A percentile compares a stretch with the other conserved stretches of the same genome.
Evolutionary conservation across 2,888 invertebrate species (phyloP).

Genomic region (Epistrophella euchroma): DNA sequence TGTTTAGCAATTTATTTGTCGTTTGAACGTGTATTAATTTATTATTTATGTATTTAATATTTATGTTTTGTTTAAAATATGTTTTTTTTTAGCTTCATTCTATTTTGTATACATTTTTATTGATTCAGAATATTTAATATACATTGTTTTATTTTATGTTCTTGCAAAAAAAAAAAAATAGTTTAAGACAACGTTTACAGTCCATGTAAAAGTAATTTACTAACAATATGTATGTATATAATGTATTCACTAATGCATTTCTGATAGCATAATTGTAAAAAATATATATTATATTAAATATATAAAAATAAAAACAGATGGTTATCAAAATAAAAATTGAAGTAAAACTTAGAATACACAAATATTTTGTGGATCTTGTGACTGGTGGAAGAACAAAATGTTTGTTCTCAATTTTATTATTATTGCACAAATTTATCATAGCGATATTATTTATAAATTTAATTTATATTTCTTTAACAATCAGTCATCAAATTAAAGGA

Average conservation of each 20-base stretch:
- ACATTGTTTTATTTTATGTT: conserved; percentile 19
- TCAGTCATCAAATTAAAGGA: conserved; percentile 68
- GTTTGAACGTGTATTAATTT: conserved; percentile 45
- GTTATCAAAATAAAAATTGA: conserved; percentile 31
- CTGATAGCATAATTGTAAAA: conserved; percentile 52
- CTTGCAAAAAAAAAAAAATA: conserved; percentile 78
- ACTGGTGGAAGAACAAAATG: conserved; percentile 59
- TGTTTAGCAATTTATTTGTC: conserved; percentile 37
- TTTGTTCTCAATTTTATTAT: conserved; percentile 50
- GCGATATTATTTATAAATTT: conserved; percentile 53
- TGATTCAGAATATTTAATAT: conserved; percentile 30
- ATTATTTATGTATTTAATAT: conserved; percentile 1
- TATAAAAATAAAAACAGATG: conserved; percentile 33
- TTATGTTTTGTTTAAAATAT: conserved; percentile 22
- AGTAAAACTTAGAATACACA: conserved; percentile 40
- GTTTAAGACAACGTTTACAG: conserved; percentile 52
- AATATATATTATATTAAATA: conserved; percentile 33
- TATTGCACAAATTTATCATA: conserved; percentile 64
- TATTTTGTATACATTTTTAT: conserved; percentile 28
- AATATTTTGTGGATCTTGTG: conserved; percentile 62
- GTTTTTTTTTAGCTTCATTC: conserved; percentile 39
- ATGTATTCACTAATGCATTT: conserved; percentile 50
- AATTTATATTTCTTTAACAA: conserved; percentile 63
- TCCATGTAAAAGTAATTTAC: conserved; percentile 77
- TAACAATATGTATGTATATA: conserved; percentile 72